Evolutionary conservation across 2,113 vertebrate species (phyloP).

Genomic region (Charadrius vociferus): DNA sequence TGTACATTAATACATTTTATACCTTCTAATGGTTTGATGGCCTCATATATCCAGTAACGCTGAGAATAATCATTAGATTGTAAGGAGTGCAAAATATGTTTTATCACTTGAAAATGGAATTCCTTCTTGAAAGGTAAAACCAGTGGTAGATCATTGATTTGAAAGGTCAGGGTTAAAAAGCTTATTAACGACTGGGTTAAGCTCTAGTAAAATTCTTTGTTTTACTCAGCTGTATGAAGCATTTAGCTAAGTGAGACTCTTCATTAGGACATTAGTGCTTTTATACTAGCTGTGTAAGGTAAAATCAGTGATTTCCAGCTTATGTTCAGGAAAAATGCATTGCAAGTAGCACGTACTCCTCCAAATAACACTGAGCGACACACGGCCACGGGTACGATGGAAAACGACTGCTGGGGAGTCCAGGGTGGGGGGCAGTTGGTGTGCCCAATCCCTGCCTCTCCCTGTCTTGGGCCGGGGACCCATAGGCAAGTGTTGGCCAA

Average conservation of each 20-base stretch:
- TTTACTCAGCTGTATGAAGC: constrained; percentile 71
- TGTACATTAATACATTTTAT: constrained; percentile 73
- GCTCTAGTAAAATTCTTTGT: constrained; percentile 66
- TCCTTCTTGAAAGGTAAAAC: constrained; percentile 76
- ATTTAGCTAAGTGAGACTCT: constrained; percentile 72
- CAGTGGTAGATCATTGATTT: constrained; percentile 75
- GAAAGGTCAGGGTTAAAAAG: constrained; percentile 77
- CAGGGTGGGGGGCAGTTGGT: neutral
- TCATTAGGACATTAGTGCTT: constrained; percentile 58
- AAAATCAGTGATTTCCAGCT: constrained; percentile 56
- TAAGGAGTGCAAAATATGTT: constrained; percentile 73
- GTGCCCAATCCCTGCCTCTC: neutral
- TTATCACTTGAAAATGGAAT: constrained; percentile 76
- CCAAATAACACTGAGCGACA: neutral
- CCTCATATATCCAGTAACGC: constrained; percentile 67
- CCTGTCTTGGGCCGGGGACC: neutral
- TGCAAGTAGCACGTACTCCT: neutral
- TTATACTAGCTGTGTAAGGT: constrained; percentile 43
- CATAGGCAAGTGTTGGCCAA: neutral
- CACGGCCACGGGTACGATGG: fast-evolving
- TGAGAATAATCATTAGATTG: constrained; percentile 71
- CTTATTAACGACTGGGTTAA: constrained; percentile 76
- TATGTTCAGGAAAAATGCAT: constrained; percentile 27
- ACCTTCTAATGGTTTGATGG: constrained; percentile 75
- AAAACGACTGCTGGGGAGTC: neutral